These are phyloP conservation scores for Caenorhabditis sp. DNA, from an alignment of 2,888 invertebrate genomes.

Conservation along the genomic window DNA sequence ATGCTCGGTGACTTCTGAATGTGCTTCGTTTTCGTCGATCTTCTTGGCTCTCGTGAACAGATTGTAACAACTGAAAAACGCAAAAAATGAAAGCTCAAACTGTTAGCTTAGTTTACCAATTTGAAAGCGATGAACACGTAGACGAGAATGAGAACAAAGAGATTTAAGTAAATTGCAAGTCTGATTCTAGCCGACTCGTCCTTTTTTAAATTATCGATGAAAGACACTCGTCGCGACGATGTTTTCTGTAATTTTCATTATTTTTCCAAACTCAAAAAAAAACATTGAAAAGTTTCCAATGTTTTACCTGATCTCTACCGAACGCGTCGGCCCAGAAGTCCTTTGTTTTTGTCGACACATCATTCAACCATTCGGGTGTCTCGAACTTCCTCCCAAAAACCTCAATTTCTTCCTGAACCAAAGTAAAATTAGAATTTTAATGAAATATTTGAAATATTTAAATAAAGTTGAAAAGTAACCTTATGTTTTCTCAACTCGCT, in stretches of 20 bases:
- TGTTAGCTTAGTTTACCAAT: neutral
- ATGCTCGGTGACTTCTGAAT: neutral
- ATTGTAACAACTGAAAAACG: neutral
- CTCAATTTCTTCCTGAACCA: neutral
- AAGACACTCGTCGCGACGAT: neutral
- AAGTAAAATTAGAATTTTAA: neutral
- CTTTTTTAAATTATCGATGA: neutral
- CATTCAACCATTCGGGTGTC: neutral
- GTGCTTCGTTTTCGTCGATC: neutral
- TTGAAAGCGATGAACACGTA: neutral
- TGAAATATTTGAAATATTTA: no score
- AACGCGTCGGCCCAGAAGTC: neutral
- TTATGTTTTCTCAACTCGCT: no score
- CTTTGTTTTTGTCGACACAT: neutral
- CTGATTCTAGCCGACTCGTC: neutral
- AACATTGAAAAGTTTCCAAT: no score
- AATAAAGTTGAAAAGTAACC: no score
- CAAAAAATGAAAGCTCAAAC: neutral
- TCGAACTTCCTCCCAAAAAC: neutral
- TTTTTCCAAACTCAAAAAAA: no score
- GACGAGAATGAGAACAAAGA: neutral
- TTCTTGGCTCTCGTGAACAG: neutral
- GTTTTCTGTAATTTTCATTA: neutral
- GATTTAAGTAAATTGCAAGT: neutral
- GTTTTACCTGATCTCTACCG: neutral